Evolutionary conservation across 92 coral and sea anemone species (phyloP).

Genomic region (Micromussa lordhowensis): DNA sequence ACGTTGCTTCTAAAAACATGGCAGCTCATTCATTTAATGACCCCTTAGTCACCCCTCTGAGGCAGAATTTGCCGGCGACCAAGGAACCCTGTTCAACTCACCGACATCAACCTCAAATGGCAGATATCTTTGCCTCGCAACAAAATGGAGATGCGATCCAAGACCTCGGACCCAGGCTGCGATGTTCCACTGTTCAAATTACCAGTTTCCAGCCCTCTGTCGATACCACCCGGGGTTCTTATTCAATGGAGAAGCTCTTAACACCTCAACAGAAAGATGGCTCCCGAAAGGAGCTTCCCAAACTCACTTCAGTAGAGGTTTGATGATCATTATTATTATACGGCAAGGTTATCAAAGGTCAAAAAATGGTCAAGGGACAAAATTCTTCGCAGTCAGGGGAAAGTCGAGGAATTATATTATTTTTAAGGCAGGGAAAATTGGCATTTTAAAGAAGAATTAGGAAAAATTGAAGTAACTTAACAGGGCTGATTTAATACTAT

Average conservation of each 20-base stretch:
- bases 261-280: background rate
- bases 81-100: background rate
- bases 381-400: no score
- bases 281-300: background rate
- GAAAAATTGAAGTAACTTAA: no score
- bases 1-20: background rate
- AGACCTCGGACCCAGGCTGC: constrained; percentile 4
- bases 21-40: background rate
- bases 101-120: background rate
- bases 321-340: background rate
- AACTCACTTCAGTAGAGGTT: background rate
- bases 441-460: no score
- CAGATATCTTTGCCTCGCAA: background rate
- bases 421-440: no score
- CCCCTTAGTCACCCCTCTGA: background rate
- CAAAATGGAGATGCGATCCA: background rate
- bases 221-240: background rate
- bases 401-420: no score
- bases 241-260: background rate
- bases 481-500: no score
- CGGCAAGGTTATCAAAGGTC: no score
- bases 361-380: no score
- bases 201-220: constrained; percentile 22
- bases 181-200: constrained; percentile 20
- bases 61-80: background rate